These are phyloP conservation scores for Triplophysa siluroides DNA, from an alignment of 2,113 vertebrate species.

Conservation along the genomic window DNA sequence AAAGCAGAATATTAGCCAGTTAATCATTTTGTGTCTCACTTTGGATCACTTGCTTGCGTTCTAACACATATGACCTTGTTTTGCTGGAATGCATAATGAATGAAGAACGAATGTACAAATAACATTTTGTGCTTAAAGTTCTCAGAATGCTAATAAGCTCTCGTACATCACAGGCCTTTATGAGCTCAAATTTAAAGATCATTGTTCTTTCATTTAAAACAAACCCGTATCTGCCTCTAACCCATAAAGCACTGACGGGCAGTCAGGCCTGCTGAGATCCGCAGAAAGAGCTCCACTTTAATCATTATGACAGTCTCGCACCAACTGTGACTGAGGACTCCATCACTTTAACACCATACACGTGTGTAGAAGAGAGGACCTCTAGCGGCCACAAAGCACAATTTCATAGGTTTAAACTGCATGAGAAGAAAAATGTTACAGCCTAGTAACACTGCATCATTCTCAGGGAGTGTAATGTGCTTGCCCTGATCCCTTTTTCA, in stretches of 20 bases:
- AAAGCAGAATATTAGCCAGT: not conserved
- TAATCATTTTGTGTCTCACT: not conserved
- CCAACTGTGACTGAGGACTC: constrained; percentile 17
- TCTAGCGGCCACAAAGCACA: constrained; percentile 22
- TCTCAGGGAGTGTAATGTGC: not conserved
- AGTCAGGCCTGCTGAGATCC: constrained; percentile 1
- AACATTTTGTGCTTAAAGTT: not conserved
- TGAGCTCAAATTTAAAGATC: not conserved
- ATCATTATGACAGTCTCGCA: constrained; percentile 18
- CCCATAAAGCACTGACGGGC: not conserved
- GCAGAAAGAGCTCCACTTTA: constrained; percentile 13
- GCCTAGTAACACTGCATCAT: not conserved
- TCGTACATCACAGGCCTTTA: not conserved
- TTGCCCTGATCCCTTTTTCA: not conserved
- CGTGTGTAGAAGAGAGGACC: not conserved
- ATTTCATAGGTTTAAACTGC: no score
- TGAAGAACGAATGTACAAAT: not conserved
- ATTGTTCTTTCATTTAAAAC: not conserved
- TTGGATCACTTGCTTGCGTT: no score
- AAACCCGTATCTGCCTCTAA: constrained; percentile 1
- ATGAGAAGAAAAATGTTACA: not conserved
- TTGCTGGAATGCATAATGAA: not conserved
- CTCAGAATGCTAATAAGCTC: not conserved
- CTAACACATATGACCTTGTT: not conserved
- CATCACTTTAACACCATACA: constrained; percentile 9